Base-by-base conservation (phyloP, 2,888 invertebrate genomes). In the Malachius bipustulatus region DNA sequence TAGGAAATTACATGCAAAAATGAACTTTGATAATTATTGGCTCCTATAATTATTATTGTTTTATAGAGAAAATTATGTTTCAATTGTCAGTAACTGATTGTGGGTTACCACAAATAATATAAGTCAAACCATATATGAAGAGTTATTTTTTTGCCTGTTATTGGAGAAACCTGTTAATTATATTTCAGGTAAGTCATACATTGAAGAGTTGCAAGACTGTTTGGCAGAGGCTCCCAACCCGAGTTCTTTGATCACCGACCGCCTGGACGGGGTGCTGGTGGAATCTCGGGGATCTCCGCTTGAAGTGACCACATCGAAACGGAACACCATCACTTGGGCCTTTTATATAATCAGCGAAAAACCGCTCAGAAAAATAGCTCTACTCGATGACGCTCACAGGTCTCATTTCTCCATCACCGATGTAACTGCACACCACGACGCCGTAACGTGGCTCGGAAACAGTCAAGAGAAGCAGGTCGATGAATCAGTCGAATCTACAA, bases 341-440 rank as follows among this genome's bases (percentile, higher is more conserved):
- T 75, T 77, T 50, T 60, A 62, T n/a, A 41, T 77, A 30, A 65
- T 64, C 43, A 66, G 71, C 1, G 57, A 65, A 49, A 59, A 65
- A 36, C 62, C 65, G 6, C 56, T 81, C 14, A 67, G 68, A 47
- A 73, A 75, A 1, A 71, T 79, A 10, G 76, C 77, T 2, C 57
- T 81, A 6, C 57, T 82, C n/a, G 76, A 79, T 51, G 80, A 80
- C 54, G 73, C 75, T 1, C 73, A 77, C 55, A 64, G 79, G 32
- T 73, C 71, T 48, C 77, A 80, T 54, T 81, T 79, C 55, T 63
- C 67, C 34, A 62, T 81, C 26, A 67, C 70, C 43, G 66, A 69
- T 45, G 69, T 62, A 4, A 39, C 66, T 10, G n/a, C n/a, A n/a
- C 38, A 47, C 9, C 48, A 46, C 24, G 48, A 46, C 33, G 45